Evolutionary conservation across 2,888 invertebrate genomes (phyloP).

Genomic region (Sinohyriopsis cumingii): DNA sequence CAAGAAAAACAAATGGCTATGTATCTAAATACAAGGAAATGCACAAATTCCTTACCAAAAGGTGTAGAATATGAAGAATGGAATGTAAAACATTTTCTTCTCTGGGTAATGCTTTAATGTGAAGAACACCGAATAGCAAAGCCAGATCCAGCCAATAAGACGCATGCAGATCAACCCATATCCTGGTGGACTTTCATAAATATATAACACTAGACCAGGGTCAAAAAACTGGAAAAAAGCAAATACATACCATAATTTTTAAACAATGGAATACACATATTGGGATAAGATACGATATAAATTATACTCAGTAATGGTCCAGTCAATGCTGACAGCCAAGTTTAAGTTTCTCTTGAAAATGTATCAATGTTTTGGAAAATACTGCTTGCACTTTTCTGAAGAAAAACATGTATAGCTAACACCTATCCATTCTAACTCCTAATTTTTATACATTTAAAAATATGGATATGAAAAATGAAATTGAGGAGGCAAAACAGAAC

Average conservation of each 20-base stretch:
- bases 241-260: not conserved
- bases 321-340: too few species aligned
- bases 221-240: constrained; percentile 82
- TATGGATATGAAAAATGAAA: too few species aligned
- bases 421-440: too few species aligned
- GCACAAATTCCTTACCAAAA: constrained; percentile 78
- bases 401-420: too few species aligned
- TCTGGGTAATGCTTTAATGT: constrained; percentile 88
- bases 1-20: too few species aligned
- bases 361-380: too few species aligned
- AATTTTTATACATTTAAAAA: too few species aligned
- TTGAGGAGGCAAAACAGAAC: too few species aligned
- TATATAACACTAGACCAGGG: constrained; percentile 90
- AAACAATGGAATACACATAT: not conserved
- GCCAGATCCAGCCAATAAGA: constrained; percentile 87
- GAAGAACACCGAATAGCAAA: constrained; percentile 80
- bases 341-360: too few species aligned
- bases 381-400: too few species aligned
- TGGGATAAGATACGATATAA: not conserved
- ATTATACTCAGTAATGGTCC: too few species aligned
- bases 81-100: constrained; percentile 87
- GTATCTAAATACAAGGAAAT: too few species aligned
- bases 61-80: constrained; percentile 86
- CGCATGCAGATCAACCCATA: constrained; percentile 84
- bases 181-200: constrained; percentile 93